phyloP scores from a whole-genome alignment of 2,888 invertebrate genomes.

The Mythimna ferrago region DNA sequence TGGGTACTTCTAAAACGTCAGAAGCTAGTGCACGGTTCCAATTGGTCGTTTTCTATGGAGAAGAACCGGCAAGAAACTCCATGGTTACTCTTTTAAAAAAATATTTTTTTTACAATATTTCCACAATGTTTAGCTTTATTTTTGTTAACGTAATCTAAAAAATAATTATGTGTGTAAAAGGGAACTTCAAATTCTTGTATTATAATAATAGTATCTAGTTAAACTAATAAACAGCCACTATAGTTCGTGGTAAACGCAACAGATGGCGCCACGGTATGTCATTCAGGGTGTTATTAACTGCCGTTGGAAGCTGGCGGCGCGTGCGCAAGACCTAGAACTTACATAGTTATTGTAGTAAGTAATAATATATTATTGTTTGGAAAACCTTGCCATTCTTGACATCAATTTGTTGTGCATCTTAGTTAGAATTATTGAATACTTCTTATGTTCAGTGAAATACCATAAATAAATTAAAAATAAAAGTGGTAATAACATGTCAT shows the following conservation, averaged over 20 bases:
- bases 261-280: slow-evolving; percentile 48
- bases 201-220: background rate
- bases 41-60: too few relatives aligned
- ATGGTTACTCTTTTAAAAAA: too few relatives aligned
- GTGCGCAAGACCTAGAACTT: slow-evolving; percentile 13
- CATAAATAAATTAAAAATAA: too few relatives aligned
- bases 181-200: background rate
- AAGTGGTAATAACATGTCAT: too few relatives aligned
- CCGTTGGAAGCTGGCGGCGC: slow-evolving; percentile 26
- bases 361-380: slow-evolving; percentile 1
- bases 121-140: background rate
- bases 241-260: slow-evolving; percentile 34
- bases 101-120: too few relatives aligned
- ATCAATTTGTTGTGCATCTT: too few relatives aligned
- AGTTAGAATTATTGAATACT: too few relatives aligned
- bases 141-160: too few relatives aligned
- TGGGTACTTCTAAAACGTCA: too few relatives aligned
- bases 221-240: slow-evolving; percentile 1
- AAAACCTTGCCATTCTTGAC: background rate
- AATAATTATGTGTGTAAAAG: background rate
- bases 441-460: too few relatives aligned
- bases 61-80: too few relatives aligned
- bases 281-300: slow-evolving; percentile 41
- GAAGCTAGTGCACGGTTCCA: too few relatives aligned
- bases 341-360: slow-evolving; percentile 7